Percentiles rank a stretch among this genome's conserved stretches.
phyloP scores from a whole-genome alignment of 1,140 invertebrate species.

The Bombus superbus region DNA sequence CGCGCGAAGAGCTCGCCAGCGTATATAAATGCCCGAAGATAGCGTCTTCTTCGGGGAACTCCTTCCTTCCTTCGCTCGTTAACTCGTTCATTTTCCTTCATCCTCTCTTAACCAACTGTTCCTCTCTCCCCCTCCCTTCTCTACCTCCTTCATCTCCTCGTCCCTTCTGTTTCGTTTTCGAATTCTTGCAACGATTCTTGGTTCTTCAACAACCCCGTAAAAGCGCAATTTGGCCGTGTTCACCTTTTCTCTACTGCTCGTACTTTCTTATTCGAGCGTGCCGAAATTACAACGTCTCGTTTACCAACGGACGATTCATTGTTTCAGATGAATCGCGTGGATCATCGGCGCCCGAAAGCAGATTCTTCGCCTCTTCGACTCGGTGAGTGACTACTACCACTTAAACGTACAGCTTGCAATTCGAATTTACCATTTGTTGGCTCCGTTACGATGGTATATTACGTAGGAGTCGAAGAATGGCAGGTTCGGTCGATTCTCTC shows the following conservation, averaged over 20 bases:
- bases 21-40: conserved; percentile 67
- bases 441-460: background rate
- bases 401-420: background rate
- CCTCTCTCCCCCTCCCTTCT: background rate
- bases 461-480: background rate
- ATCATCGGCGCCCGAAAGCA: background rate
- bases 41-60: conserved; percentile 35
- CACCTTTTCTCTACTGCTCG: no score
- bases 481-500: no score
- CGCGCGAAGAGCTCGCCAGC: background rate
- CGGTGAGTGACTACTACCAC: conserved; percentile 36
- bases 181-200: background rate
- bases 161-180: conserved; percentile 2
- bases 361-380: background rate
- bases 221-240: conserved; percentile 23
- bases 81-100: conserved; percentile 25
- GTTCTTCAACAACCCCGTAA: conserved; percentile 60
- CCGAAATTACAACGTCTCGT: background rate
- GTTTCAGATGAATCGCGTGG: conserved; percentile 61
- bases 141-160: background rate
- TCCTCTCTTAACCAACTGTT: conserved; percentile 13
- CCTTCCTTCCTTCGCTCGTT: conserved; percentile 17
- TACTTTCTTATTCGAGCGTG: background rate
- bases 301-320: conserved; percentile 15
- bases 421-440: background rate